Percentiles rank a stretch among this genome's conserved stretches.
These are phyloP conservation scores for Actinopyga echinites DNA, from an alignment of 53 echinoderm and acorn worm species.

Conservation along the genomic window DNA sequence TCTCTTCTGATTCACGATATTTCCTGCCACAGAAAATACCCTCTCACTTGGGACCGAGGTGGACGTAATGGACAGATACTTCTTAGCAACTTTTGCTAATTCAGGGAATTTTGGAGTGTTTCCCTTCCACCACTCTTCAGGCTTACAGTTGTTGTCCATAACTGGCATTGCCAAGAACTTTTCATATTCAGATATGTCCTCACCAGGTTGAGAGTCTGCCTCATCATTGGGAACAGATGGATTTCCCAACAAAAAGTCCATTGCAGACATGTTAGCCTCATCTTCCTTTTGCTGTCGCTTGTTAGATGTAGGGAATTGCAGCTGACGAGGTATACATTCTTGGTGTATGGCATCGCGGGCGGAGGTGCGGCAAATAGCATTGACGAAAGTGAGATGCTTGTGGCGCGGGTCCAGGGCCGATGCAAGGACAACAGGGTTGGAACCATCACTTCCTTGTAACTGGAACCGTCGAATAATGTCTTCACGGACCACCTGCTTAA, in stretches of 20 bases:
- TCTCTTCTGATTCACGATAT: constrained; percentile 43
- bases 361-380: not conserved
- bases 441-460: not conserved
- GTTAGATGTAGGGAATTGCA: not conserved
- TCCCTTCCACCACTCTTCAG: constrained; percentile 41
- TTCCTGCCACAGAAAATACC: constrained; percentile 57
- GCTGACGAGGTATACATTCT: not conserved
- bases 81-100: constrained; percentile 18
- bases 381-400: not conserved
- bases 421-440: not conserved
- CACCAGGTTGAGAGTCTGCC: not conserved
- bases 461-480: not conserved
- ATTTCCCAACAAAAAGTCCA: constrained; percentile 13
- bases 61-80: constrained; percentile 30
- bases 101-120: constrained; percentile 21
- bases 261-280: not conserved
- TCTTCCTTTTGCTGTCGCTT: not conserved
- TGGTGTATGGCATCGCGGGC: not conserved
- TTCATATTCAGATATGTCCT: not conserved
- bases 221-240: not conserved
- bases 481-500: not conserved
- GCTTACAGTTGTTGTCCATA: not conserved
- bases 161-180: not conserved
- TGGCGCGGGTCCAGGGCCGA: not conserved
- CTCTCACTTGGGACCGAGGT: constrained; percentile 61